Percentiles rank a stretch among this genome's conserved stretches.
These are phyloP conservation scores for Tachycineta bicolor DNA, from an alignment of 2,113 vertebrate species.

Conservation along the genomic window DNA sequence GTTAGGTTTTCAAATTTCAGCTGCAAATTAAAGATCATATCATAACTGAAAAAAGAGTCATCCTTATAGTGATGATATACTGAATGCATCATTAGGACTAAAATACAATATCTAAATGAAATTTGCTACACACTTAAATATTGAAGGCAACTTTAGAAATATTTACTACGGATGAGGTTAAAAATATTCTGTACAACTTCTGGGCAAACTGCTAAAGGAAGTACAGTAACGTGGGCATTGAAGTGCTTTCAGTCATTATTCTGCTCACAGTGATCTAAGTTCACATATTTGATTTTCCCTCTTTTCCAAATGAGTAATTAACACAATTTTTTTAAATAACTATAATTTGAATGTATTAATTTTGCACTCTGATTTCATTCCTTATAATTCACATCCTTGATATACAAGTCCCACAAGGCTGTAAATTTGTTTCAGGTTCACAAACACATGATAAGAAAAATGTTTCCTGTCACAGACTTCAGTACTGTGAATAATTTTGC, in stretches of 20 bases:
- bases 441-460: neutral
- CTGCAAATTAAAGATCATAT: neutral
- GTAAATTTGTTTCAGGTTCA: neutral
- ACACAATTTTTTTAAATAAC: neutral
- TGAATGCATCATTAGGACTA: neutral
- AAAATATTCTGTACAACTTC: neutral
- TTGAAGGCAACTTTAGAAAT: neutral
- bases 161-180: neutral
- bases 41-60: neutral
- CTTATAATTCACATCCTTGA: neutral
- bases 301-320: neutral
- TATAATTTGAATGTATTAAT: neutral
- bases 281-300: neutral
- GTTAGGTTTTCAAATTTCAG: neutral
- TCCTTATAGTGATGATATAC: neutral
- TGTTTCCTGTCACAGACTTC: neutral
- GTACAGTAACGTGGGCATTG: accelerated
- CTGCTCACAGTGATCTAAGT: neutral
- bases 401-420: neutral
- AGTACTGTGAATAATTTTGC: neutral
- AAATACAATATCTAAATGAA: neutral
- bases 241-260: neutral
- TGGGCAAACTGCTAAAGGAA: neutral
- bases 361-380: neutral
- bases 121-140: neutral